Percentiles rank a stretch among this genome's conserved stretches.
Evolutionary conservation across 2,888 invertebrate genomes (phyloP).

Genomic region (Lithophane socia): DNA sequence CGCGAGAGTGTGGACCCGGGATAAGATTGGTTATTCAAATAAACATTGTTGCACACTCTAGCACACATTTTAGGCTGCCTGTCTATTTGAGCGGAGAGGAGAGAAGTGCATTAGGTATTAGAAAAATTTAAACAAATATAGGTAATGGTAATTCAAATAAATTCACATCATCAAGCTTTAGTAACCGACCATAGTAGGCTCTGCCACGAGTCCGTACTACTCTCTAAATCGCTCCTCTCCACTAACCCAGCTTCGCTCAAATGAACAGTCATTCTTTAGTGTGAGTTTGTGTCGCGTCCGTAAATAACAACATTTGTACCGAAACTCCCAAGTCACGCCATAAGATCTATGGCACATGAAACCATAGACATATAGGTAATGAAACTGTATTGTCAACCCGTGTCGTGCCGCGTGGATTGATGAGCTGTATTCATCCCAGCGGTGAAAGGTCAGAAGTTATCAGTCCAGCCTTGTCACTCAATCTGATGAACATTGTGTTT

Average conservation of each 20-base stretch:
- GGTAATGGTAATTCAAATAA: neutral
- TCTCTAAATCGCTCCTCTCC: neutral
- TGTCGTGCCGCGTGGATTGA: conserved; percentile 56
- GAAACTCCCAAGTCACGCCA: conserved; percentile 18
- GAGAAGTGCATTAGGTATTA: too few species aligned
- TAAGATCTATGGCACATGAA: conserved; percentile 17
- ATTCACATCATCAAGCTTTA: neutral
- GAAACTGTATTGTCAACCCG: conserved; percentile 56
- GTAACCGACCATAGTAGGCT: neutral
- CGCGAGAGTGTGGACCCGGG: too few species aligned
- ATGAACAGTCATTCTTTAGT: neutral
- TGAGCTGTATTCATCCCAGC: conserved; percentile 49
- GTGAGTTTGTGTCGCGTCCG: neutral
- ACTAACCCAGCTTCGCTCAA: neutral
- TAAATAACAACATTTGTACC: conserved; percentile 17
- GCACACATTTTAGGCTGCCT: neutral
- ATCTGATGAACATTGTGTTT: conserved; percentile 46
- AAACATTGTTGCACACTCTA: neutral
- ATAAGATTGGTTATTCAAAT: neutral
- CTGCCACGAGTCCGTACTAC: neutral
- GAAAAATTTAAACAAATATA: too few species aligned
- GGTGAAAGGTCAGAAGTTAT: conserved; percentile 54
- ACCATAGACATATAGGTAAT: conserved; percentile 36
- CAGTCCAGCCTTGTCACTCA: conserved; percentile 61
- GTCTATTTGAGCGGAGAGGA: neutral